A percentile compares a stretch with the other conserved stretches of the same genome.
Evolutionary conservation across 2,888 invertebrate genomes (phyloP).

Genomic region (Notocelia uddmanniana): DNA sequence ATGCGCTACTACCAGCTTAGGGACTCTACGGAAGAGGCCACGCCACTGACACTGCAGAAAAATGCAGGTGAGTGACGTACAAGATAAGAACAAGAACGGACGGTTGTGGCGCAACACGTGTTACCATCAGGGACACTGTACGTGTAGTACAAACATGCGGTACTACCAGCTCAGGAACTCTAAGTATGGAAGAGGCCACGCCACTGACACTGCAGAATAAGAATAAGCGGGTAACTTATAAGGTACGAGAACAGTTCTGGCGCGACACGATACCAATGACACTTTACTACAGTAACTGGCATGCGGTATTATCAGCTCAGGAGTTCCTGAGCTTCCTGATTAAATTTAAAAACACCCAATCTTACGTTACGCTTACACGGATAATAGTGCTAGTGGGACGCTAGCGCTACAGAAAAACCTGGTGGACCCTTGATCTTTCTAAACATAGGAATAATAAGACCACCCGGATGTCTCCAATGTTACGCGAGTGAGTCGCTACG

Average conservation of each 20-base stretch:
- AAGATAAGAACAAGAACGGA: constrained; percentile 86
- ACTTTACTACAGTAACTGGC: constrained; percentile 93
- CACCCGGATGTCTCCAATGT: too few relatives aligned
- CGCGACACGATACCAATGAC: constrained; percentile 91
- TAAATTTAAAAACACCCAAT: too few relatives aligned
- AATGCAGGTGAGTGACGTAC: constrained; percentile 89
- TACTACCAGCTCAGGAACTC: constrained; percentile 94
- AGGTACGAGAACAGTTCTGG: constrained; percentile 90
- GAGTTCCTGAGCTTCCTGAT: too few relatives aligned
- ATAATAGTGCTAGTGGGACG: too few relatives aligned
- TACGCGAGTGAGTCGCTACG: too few relatives aligned
- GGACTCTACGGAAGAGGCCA: constrained; percentile 91
- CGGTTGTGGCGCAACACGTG: constrained; percentile 90
- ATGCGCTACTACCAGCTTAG: constrained; percentile 95
- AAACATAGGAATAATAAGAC: too few relatives aligned
- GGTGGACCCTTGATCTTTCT: too few relatives aligned
- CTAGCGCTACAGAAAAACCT: too few relatives aligned
- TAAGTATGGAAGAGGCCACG: constrained; percentile 89
- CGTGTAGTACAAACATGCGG: constrained; percentile 93
- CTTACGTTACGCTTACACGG: too few relatives aligned
- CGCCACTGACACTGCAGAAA: constrained; percentile 92
- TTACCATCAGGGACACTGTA: constrained; percentile 92
- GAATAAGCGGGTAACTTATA: constrained; percentile 88
- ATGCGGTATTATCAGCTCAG: constrained; percentile 95
- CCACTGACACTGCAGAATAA: constrained; percentile 94